A percentile compares a stretch with the other conserved stretches of the same genome.
phyloP scores from a whole-genome alignment of 2,797 vertebrate species.

The Alcedo atthis region DNA sequence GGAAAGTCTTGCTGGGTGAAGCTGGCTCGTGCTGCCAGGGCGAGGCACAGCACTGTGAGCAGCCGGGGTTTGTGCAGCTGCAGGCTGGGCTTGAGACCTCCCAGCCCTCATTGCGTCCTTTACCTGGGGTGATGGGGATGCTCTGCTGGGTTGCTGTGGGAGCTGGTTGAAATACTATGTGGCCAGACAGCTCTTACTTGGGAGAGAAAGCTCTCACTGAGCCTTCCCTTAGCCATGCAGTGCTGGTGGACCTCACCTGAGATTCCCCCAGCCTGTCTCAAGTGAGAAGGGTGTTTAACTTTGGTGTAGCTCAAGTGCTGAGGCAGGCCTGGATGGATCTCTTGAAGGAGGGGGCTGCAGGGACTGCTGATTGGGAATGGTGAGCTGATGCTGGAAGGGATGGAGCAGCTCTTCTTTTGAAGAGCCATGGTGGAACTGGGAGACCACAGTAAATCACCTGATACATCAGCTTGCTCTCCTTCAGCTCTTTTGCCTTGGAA shows the following conservation, averaged over 20 bases:
- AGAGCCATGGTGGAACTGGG: rapidly evolving
- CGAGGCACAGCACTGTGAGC: not conserved
- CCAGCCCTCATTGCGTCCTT: rapidly evolving
- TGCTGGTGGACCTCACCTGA: not conserved
- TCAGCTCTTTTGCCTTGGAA: not conserved
- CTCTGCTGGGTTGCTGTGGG: not conserved
- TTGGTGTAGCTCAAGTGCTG: not conserved
- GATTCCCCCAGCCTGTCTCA: not conserved
- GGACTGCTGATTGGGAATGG: rapidly evolving
- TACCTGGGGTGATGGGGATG: not conserved
- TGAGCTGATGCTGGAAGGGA: not conserved
- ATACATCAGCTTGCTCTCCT: not conserved
- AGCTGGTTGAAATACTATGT: rapidly evolving
- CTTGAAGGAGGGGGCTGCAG: not conserved
- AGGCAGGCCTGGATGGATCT: not conserved
- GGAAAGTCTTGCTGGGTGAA: not conserved
- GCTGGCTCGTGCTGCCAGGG: not conserved
- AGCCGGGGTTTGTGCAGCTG: not conserved
- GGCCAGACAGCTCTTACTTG: not conserved
- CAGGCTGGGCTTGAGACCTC: not conserved
- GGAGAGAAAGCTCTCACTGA: not conserved
- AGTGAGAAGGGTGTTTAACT: not conserved
- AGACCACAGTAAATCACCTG: not conserved
- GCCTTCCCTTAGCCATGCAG: rapidly evolving
- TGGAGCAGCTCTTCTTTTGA: not conserved